A percentile compares a stretch with the other conserved stretches of the same genome.
Conservation (phyloP, 2,888 invertebrate species). For the Volucella bombylans region DNA sequence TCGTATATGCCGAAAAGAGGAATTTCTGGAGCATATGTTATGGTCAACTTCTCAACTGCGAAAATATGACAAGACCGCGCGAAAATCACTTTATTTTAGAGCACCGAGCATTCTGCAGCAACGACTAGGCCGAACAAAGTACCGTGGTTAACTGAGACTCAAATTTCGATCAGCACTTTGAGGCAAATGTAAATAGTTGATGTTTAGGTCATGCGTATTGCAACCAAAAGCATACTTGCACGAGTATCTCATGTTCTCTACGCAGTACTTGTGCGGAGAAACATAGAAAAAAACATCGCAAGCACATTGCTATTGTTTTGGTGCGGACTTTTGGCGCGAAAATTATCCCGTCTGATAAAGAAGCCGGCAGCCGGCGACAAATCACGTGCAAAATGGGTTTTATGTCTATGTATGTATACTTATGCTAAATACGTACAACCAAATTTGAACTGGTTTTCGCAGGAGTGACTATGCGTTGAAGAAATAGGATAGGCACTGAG, state of each 20-base stretch:
- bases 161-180: constrained; percentile 30
- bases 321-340: constrained; percentile 51
- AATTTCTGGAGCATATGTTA: constrained; percentile 42
- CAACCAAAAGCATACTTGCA: constrained; percentile 29
- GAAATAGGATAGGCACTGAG: no score
- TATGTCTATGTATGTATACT: no score
- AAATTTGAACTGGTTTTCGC: no score
- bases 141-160: constrained; percentile 64
- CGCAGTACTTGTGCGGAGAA: constrained; percentile 28
- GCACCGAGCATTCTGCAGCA: constrained; percentile 8
- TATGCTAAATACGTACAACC: no score
- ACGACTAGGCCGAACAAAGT: constrained; percentile 46
- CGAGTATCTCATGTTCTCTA: constrained; percentile 40
- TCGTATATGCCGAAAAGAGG: neutral
- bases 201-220: constrained; percentile 55
- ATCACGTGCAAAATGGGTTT: no score
- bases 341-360: neutral
- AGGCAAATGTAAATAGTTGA: constrained; percentile 61
- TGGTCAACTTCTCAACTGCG: constrained; percentile 46
- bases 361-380: constrained; percentile 6
- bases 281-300: constrained; percentile 64
- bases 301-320: constrained; percentile 31
- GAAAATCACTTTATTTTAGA: constrained; percentile 11
- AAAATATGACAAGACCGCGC: constrained; percentile 3
- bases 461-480: no score